A percentile compares a stretch with the other conserved stretches of the same genome.
phyloP scores from a whole-genome alignment of 2,888 invertebrate genomes.

The Drosophila dives region DNA sequence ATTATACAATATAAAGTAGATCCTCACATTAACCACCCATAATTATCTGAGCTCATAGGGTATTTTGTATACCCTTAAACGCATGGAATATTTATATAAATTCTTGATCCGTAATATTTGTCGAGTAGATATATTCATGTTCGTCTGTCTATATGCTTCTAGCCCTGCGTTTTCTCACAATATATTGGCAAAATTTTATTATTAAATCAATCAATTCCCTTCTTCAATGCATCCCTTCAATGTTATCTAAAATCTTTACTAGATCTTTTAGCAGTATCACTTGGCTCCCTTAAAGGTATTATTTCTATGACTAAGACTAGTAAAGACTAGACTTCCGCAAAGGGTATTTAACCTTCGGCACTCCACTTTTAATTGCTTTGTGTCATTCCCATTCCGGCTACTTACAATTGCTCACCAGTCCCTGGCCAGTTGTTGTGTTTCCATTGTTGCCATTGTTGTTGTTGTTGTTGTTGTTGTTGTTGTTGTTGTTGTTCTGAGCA shows the following conservation, averaged over 20 bases:
- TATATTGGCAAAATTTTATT: not conserved
- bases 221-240: not conserved
- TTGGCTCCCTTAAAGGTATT: not conserved
- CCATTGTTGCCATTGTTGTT: slow-evolving; percentile 18
- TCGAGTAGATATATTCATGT: not conserved
- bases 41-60: not conserved
- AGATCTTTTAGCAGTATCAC: not conserved
- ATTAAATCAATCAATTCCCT: not conserved
- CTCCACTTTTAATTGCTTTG: slow-evolving; percentile 1
- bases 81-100: not conserved
- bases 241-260: not conserved
- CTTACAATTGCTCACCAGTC: slow-evolving; percentile 81
- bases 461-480: slow-evolving; percentile 36
- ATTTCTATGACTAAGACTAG: not conserved
- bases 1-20: not conserved
- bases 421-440: slow-evolving; percentile 28
- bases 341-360: slow-evolving; percentile 10
- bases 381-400: slow-evolving; percentile 22
- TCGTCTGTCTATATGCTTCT: not conserved
- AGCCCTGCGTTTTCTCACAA: not conserved
- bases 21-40: not conserved
- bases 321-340: not conserved
- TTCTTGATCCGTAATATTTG: not conserved
- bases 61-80: not conserved
- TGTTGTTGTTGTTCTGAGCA: slow-evolving; percentile 65